Conservation (phyloP, 2,797 vertebrate species). For the Bovichtus variegatus region DNA sequence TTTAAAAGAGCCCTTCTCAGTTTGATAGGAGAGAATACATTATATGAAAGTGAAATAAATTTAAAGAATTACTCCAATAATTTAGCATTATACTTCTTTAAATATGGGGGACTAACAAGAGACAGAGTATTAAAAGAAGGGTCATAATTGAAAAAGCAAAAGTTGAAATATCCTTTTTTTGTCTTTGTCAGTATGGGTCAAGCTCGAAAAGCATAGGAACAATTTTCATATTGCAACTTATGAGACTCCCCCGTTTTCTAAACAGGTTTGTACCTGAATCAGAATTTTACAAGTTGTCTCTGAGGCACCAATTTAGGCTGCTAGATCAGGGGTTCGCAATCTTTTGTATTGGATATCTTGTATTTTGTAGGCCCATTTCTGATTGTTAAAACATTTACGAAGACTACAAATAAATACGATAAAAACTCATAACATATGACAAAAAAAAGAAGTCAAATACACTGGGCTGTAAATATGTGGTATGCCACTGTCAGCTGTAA, state of each 20-base stretch:
- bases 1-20: background rate
- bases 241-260: background rate
- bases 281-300: background rate
- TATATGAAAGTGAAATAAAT: accelerated
- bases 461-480: no score
- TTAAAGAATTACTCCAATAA: background rate
- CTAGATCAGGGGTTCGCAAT: no score
- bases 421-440: no score
- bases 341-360: no score
- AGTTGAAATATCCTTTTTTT: background rate
- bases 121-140: background rate
- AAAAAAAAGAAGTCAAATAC: no score
- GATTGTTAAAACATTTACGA: no score
- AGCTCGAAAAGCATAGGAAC: background rate
- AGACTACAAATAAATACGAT: no score
- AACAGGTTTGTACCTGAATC: background rate
- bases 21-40: background rate
- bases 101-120: background rate
- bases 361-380: no score
- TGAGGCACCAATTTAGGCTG: background rate
- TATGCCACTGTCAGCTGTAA: no score
- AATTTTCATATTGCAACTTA: background rate
- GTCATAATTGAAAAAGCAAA: background rate
- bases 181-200: no score
- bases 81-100: background rate